These are phyloP conservation scores for Harlomillsia oculata DNA, from an alignment of 1,140 invertebrate genomes.

Conservation along the genomic window DNA sequence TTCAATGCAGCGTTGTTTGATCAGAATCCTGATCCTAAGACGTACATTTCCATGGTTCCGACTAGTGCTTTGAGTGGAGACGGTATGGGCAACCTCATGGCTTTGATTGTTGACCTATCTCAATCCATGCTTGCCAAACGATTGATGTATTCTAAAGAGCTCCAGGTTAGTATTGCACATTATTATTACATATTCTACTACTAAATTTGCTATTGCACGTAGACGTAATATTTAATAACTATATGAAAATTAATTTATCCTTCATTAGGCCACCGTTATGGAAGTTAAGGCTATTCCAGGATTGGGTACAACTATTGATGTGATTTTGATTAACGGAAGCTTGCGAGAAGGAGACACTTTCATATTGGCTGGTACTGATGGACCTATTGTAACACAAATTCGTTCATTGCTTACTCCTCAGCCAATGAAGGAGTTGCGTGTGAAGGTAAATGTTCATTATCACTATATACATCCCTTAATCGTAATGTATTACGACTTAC, in stretches of 20 bases:
- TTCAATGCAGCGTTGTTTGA: conserved; percentile 92
- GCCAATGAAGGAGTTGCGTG: conserved; percentile 92
- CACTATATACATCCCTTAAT: neutral
- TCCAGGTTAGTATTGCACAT: conserved; percentile 50
- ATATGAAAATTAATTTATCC: neutral
- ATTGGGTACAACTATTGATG: conserved; percentile 96
- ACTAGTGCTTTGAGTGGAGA: conserved; percentile 95
- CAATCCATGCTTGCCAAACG: conserved; percentile 83
- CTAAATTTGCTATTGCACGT: no score
- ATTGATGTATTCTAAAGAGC: conserved; percentile 82
- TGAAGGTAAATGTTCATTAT: conserved; percentile 60
- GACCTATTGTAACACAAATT: conserved; percentile 95
- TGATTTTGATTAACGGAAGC: conserved; percentile 93
- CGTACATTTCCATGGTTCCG: conserved; percentile 90
- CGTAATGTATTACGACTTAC: neutral
- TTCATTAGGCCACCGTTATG: conserved; percentile 71
- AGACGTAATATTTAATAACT: conserved; percentile 2
- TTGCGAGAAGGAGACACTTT: conserved; percentile 87
- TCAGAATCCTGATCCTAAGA: conserved; percentile 85
- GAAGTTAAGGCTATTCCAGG: conserved; percentile 98
- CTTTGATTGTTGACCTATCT: conserved; percentile 82
- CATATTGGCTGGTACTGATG: conserved; percentile 92
- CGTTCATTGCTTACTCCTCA: conserved; percentile 94
- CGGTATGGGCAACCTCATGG: conserved; percentile 96
- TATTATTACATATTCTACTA: neutral